Evolutionary conservation across 2,888 invertebrate genomes (phyloP).

Genomic region (Macrophya annulata): DNA sequence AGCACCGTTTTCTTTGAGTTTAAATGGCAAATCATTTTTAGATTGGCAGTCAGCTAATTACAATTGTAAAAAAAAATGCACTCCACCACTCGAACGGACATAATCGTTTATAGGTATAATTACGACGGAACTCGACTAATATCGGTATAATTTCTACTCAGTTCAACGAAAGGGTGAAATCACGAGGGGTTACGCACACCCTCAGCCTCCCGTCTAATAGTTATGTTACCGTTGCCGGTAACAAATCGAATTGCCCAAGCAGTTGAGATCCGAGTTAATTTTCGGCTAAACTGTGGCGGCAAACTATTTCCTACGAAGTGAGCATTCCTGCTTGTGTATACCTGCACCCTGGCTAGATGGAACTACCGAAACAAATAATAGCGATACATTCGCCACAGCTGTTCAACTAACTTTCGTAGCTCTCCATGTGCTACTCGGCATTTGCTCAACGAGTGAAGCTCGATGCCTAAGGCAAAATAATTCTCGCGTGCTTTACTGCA

Average conservation of each 20-base stretch:
- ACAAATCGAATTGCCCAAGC: slow-evolving; percentile 54
- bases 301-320: slow-evolving; percentile 41
- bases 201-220: slow-evolving; percentile 30
- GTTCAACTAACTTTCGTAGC: slow-evolving; percentile 69
- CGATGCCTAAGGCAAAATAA: slow-evolving; percentile 50
- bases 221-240: slow-evolving; percentile 53
- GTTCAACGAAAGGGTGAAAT: slow-evolving; percentile 42
- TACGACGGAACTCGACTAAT: slow-evolving; percentile 3
- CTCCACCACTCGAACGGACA: not conserved
- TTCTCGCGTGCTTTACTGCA: slow-evolving; percentile 29
- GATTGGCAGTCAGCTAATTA: not conserved
- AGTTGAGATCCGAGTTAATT: slow-evolving; percentile 52
- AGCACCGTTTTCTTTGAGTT: not conserved
- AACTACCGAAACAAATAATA: slow-evolving; percentile 70
- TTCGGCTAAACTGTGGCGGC: slow-evolving; percentile 50
- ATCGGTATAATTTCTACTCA: slow-evolving; percentile 32
- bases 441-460: slow-evolving; percentile 44
- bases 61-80: not conserved
- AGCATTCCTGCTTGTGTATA: slow-evolving; percentile 2
- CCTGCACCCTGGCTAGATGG: slow-evolving; percentile 58
- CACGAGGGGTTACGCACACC: slow-evolving; percentile 24
- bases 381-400: slow-evolving; percentile 74
- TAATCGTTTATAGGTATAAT: slow-evolving; percentile 12
- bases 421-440: slow-evolving; percentile 30
- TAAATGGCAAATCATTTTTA: not conserved